phyloP scores from a whole-genome alignment of 2,113 vertebrate species.

The Lepisosteus osseus region DNA sequence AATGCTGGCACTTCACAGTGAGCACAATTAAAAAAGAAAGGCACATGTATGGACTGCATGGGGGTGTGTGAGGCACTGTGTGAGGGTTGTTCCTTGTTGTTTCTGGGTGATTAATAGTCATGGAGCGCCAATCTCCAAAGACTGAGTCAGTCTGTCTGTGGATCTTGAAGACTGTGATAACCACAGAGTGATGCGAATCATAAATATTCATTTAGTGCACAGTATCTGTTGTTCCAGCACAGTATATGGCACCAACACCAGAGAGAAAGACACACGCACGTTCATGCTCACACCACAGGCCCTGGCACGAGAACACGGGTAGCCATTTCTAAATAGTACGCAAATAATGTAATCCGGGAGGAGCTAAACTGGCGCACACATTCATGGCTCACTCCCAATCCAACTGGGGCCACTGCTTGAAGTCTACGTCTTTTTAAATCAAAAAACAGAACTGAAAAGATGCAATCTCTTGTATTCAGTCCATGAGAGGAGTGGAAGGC shows the following conservation, averaged over 20 bases:
- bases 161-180: conserved; percentile 48
- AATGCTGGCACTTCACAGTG: too few relatives aligned
- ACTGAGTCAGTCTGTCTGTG: conserved; percentile 52
- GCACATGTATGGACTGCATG: conserved; percentile 21
- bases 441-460: too few relatives aligned
- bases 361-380: too few relatives aligned
- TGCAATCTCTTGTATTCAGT: too few relatives aligned
- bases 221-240: not conserved
- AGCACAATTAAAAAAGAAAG: too few relatives aligned
- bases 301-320: not conserved
- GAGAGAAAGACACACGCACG: conserved; percentile 1
- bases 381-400: too few relatives aligned
- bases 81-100: conserved; percentile 2
- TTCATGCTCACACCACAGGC: not conserved
- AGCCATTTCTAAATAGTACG: conserved; percentile 23
- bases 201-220: conserved; percentile 8
- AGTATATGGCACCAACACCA: not conserved
- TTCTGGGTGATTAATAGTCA: conserved; percentile 49
- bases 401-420: too few relatives aligned
- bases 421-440: too few relatives aligned
- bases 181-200: conserved; percentile 42
- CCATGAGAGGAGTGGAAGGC: too few relatives aligned
- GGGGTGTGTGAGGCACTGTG: conserved; percentile 20
- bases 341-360: conserved; percentile 30
- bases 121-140: conserved; percentile 36